phyloP scores from a whole-genome alignment of 2,113 vertebrate species.

The Sylvia atricapilla region DNA sequence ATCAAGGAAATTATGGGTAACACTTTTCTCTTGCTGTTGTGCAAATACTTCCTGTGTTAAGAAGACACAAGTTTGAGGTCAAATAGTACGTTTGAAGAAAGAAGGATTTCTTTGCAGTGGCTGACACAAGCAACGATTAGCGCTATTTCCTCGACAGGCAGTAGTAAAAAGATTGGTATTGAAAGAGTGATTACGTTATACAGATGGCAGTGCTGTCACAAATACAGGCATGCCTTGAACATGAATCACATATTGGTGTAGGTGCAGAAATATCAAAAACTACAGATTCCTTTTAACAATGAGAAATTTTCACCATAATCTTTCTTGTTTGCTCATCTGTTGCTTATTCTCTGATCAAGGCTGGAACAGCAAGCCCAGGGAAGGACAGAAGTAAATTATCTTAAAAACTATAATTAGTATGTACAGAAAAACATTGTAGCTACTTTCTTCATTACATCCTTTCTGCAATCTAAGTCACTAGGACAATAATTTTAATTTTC shows the following conservation, averaged over 20 bases:
- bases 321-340: not conserved
- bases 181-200: not conserved
- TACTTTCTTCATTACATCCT: not conserved
- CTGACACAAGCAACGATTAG: fast-evolving
- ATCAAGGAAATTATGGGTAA: not conserved
- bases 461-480: not conserved
- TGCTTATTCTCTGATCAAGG: not conserved
- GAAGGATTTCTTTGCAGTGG: not conserved
- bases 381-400: not conserved
- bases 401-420: not conserved
- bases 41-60: not conserved
- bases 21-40: not conserved
- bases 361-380: not conserved
- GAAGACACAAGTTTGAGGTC: fast-evolving
- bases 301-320: not conserved
- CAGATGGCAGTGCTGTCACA: not conserved
- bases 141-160: not conserved
- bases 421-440: not conserved
- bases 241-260: not conserved
- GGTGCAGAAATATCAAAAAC: not conserved
- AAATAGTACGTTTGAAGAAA: not conserved
- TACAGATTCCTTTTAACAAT: not conserved
- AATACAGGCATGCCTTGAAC: not conserved
- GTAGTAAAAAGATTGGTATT: not conserved
- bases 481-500: not conserved